Conservation (phyloP, 2,888 invertebrate species). For the Bombylius discolor region DNA sequence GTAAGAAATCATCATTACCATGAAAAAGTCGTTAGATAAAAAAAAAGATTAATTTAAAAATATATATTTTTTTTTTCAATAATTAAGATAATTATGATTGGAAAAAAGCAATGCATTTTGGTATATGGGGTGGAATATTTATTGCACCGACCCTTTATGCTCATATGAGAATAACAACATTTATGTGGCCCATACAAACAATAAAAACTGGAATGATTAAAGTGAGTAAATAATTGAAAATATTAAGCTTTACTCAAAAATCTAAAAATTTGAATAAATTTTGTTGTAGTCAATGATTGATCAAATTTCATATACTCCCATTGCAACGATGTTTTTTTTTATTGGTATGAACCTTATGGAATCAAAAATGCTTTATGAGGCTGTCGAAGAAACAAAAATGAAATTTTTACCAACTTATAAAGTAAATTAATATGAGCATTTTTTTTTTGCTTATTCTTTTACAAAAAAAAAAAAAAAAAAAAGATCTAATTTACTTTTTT, state of each 20-base stretch:
- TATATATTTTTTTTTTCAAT: neutral
- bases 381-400: conserved; percentile 49
- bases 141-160: conserved; percentile 68
- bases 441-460: no score
- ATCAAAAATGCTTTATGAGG: conserved; percentile 47
- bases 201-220: conserved; percentile 61
- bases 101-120: conserved; percentile 54
- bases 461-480: no score
- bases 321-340: conserved; percentile 62
- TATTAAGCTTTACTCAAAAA: neutral
- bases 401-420: conserved; percentile 61
- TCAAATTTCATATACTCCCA: conserved; percentile 62
- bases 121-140: conserved; percentile 61
- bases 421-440: conserved; percentile 15
- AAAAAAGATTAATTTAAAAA: neutral
- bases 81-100: conserved; percentile 46
- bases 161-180: conserved; percentile 62
- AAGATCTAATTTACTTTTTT: neutral
- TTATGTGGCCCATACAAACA: conserved; percentile 60
- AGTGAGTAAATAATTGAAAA: conserved; percentile 22
- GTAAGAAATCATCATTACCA: conserved; percentile 32
- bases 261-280: neutral
- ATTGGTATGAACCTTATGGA: conserved; percentile 62
- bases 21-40: no score
- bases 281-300: conserved; percentile 51